These are phyloP conservation scores for Lineus longissimus DNA, from an alignment of 1,140 invertebrate species.

Conservation along the genomic window DNA sequence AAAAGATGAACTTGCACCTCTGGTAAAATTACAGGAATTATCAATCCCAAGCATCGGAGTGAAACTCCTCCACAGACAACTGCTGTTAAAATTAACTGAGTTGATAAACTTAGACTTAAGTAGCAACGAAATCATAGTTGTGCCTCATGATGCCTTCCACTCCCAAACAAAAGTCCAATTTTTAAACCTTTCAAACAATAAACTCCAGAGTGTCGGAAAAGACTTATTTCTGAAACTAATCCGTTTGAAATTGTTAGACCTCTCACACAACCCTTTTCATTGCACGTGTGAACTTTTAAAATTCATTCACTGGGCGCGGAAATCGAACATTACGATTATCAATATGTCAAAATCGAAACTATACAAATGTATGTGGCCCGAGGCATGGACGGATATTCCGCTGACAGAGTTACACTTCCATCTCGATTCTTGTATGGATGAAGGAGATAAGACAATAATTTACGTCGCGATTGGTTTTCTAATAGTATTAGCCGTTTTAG, in stretches of 20 bases:
- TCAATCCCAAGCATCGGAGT: constrained; percentile 11
- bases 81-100: not conserved
- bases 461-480: constrained; percentile 2
- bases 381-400: constrained; percentile 7
- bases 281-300: constrained; percentile 34
- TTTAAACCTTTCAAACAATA: constrained; percentile 14
- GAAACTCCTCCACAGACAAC: not conserved
- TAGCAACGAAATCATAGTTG: not conserved
- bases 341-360: constrained; percentile 16
- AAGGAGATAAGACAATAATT: not conserved
- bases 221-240: not conserved
- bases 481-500: not conserved
- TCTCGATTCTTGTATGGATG: constrained; percentile 1
- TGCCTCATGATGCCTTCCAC: not conserved
- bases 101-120: constrained; percentile 12
- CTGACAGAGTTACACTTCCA: constrained; percentile 13
- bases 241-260: constrained; percentile 23
- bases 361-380: constrained; percentile 14
- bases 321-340: constrained; percentile 19
- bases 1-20: not conserved
- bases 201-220: constrained; percentile 7
- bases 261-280: constrained; percentile 34
- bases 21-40: constrained; percentile 22
- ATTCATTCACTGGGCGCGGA: constrained; percentile 31
- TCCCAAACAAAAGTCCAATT: not conserved